Evolutionary conservation across 1,140 invertebrate genomes (phyloP), one percentile per base, ranked within the genome.

Genomic region (Panonychus citri): DNA sequence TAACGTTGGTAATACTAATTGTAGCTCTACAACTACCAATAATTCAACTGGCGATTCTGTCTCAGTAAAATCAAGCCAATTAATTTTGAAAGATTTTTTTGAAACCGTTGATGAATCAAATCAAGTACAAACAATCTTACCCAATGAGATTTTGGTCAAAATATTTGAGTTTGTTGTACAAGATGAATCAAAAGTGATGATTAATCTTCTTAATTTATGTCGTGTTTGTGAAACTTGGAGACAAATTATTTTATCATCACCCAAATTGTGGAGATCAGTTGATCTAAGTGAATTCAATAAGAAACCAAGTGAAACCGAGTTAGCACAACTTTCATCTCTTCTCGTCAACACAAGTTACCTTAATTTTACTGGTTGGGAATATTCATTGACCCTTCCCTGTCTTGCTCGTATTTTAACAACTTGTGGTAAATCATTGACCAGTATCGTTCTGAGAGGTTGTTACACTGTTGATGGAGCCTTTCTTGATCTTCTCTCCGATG

Each of bases 191-290:
- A 51, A 30, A 51, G 49, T 25, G 8, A 17, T 51, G 13, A 17
- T n/a, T 12, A 51, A 51, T 27, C 24, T 51, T 17, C 28, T 51
- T 19, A 55, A 42, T 28, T 34, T 59, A 15, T 55, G 42, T 7
- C 53, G 55, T 30, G 57, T 59, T 26, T 55, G 34, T 34, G 57
- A 59, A 42, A 39, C 19, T 34, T 59, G 53, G 53, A 42, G 57
- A 15, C 28, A 51, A 7, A 25, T 55, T 21, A 59, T 59, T 43
- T 49, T 55, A 15, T 49, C 57, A 40, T 55, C 7, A 7, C 48
- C 53, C 21, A 25, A 17, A n/a, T 37, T 59, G 30, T 58, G 57
- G 57, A 34, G n/a, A 49, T 13, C 12, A 5, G 17, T 59, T 43
- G 57, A 59, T 53, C 39, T 59, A 17, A 48, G 39, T 51, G 19